These are phyloP conservation scores for Zoanthus sociatus DNA, from an alignment of 92 coral and sea anemone species.

Conservation along the genomic window DNA sequence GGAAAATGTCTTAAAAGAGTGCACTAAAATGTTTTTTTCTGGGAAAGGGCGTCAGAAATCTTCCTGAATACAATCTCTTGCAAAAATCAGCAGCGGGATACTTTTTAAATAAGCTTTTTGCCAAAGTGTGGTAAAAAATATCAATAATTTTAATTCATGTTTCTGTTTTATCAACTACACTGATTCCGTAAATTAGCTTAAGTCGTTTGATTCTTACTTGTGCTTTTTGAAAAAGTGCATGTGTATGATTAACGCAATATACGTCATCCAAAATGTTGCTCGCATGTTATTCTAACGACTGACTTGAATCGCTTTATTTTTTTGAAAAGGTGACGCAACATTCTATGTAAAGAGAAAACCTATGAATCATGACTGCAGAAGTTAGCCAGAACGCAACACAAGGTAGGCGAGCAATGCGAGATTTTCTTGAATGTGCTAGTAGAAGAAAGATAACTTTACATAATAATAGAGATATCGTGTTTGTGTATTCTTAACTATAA, in stretches of 20 bases:
- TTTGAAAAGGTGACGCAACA: neutral
- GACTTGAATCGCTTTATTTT: neutral
- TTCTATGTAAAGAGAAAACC: neutral
- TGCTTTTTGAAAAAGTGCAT: neutral
- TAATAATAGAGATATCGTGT: neutral
- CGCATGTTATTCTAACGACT: neutral
- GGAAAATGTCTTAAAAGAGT: neutral
- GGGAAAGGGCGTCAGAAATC: no score
- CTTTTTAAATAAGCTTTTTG: no score
- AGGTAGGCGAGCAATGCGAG: neutral
- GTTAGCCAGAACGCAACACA: neutral
- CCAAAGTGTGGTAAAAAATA: no score
- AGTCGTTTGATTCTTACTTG: no score
- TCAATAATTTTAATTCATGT: no score
- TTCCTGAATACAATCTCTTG: no score
- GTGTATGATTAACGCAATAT: no score
- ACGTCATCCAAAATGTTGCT: neutral
- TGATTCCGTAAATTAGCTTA: no score
- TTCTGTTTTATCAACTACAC: no score
- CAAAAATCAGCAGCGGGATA: no score
- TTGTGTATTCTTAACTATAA: neutral
- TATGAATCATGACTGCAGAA: neutral
- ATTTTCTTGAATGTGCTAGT: neutral
- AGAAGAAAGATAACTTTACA: neutral
- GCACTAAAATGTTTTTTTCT: no score